Evolutionary conservation across 23 tunicate species (phyloP).

Genomic region (Trididemnum miniatum): DNA sequence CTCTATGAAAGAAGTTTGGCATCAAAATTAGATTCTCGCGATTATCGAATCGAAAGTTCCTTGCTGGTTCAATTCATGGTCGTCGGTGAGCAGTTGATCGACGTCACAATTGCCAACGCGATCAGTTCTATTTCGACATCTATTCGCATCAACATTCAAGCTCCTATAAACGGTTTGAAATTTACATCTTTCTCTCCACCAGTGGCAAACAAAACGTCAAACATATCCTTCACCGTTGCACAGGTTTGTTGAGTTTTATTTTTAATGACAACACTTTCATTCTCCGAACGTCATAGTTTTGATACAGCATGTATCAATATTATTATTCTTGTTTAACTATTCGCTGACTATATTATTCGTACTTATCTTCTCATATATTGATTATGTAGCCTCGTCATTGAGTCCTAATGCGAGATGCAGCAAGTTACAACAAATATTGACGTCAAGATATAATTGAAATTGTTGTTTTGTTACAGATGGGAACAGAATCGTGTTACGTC

Average conservation of each 20-base stretch:
- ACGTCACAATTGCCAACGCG: conserved; percentile 18
- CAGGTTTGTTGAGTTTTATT: conserved; percentile 54
- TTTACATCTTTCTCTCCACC: conserved; percentile 57
- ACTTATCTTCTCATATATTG: too few species aligned
- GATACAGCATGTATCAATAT: too few species aligned
- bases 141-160: conserved; percentile 5
- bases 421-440: too few species aligned
- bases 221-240: conserved; percentile 47
- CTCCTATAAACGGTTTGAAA: conserved; percentile 12
- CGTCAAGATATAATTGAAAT: background rate
- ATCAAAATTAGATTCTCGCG: background rate
- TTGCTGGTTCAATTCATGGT: conserved; percentile 24
- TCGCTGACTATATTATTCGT: too few species aligned
- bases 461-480: conserved; percentile 30
- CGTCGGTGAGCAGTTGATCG: conserved; percentile 2
- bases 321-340: too few species aligned
- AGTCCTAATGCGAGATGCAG: too few species aligned
- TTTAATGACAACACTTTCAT: too few species aligned
- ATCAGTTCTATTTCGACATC: conserved; percentile 3
- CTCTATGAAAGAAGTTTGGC: background rate
- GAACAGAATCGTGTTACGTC: conserved; percentile 44
- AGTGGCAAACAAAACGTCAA: conserved; percentile 44
- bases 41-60: conserved; percentile 13
- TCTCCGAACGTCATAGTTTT: too few species aligned
- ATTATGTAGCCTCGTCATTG: too few species aligned